These are phyloP conservation scores for Arctopsyche grandis DNA, from an alignment of 1,140 invertebrate genomes.

Conservation along the genomic window DNA sequence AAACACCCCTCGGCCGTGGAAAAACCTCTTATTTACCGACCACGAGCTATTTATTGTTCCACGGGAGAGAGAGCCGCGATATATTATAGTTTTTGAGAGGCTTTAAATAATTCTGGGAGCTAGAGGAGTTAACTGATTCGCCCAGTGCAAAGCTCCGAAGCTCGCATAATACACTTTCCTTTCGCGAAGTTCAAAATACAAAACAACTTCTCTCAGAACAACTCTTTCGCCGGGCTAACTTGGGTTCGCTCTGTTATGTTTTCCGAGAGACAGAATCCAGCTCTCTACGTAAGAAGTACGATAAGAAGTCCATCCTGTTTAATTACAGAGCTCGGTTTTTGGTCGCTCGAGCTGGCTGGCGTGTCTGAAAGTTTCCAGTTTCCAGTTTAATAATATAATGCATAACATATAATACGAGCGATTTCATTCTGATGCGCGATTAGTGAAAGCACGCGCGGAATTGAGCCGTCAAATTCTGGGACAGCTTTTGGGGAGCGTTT, in stretches of 20 bases:
- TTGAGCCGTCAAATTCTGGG: neutral
- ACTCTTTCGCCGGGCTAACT: conserved; percentile 28
- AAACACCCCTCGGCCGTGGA: neutral
- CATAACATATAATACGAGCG: no score
- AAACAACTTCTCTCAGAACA: conserved; percentile 35
- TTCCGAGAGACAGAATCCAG: conserved; percentile 41
- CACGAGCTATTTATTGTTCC: conserved; percentile 19
- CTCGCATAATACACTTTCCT: conserved; percentile 29
- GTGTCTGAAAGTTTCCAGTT: neutral
- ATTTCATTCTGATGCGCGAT: no score
- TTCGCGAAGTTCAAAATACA: conserved; percentile 27
- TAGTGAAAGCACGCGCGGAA: no score
- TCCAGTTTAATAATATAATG: no score
- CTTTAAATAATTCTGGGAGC: neutral
- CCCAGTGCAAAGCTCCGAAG: neutral
- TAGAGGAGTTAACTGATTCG: neutral
- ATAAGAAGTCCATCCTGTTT: conserved; percentile 45
- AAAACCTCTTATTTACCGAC: conserved; percentile 33
- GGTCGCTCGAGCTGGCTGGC: conserved; percentile 9
- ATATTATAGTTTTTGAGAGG: conserved; percentile 3
- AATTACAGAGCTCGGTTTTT: conserved; percentile 45
- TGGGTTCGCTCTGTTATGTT: conserved; percentile 32
- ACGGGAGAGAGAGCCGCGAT: neutral
- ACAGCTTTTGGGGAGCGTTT: conserved; percentile 5
- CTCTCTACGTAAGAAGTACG: conserved; percentile 18